Evolutionary conservation across 2,113 vertebrate species (phyloP).

Genomic region (Peromyscus californicus): DNA sequence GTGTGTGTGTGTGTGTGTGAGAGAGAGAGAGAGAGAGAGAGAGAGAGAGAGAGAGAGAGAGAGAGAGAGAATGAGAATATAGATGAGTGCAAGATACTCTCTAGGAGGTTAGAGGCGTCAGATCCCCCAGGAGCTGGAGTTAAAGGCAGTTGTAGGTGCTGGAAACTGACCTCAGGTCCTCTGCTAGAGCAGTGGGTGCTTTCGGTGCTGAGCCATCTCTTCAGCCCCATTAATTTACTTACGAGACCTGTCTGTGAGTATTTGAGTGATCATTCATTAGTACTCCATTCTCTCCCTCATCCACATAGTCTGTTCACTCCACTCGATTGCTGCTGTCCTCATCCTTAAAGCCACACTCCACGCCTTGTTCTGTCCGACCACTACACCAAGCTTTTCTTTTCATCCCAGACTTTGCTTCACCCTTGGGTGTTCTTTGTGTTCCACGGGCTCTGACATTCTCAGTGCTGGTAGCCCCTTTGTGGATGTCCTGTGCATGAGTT

Average conservation of each 20-base stretch:
- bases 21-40: background rate
- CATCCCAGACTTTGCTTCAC: background rate
- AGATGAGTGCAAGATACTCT: background rate
- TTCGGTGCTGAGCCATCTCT: background rate
- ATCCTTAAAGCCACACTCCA: background rate
- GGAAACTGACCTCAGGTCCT: background rate
- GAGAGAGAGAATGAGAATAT: background rate
- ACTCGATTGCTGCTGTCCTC: background rate
- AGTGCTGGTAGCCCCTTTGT: background rate
- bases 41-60: background rate
- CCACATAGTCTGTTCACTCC: background rate
- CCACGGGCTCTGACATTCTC: background rate
- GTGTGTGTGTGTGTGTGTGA: too few relatives aligned
- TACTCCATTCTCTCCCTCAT: background rate
- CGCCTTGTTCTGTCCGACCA: background rate
- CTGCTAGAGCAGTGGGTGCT: background rate
- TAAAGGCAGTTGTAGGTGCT: background rate
- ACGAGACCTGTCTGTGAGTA: background rate
- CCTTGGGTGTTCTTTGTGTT: background rate
- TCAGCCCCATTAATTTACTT: background rate
- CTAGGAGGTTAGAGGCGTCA: background rate
- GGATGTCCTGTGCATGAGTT: background rate
- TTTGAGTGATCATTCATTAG: background rate
- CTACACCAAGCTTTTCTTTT: background rate
- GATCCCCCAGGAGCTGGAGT: background rate